phyloP scores from a whole-genome alignment of 1,140 invertebrate species.

The Holotrichia oblita region DNA sequence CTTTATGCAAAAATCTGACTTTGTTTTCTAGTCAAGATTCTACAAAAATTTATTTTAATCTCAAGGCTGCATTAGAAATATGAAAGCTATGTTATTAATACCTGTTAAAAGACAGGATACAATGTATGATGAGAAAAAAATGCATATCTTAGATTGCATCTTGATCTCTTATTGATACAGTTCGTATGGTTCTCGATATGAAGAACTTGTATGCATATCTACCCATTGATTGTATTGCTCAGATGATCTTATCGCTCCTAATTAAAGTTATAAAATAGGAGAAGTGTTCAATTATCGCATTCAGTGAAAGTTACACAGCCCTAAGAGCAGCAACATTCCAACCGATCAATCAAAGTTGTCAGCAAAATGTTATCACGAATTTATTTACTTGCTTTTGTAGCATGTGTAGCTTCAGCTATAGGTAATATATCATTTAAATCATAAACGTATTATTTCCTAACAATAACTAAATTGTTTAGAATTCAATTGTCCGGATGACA shows the following conservation, averaged over 20 bases:
- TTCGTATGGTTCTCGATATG: neutral
- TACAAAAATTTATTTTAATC: neutral
- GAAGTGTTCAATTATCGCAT: neutral
- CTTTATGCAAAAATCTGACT: too few species aligned
- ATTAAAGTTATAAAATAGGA: neutral
- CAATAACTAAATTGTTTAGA: neutral
- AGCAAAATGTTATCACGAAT: conserved; percentile 18
- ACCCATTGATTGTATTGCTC: neutral
- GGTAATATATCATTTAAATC: neutral
- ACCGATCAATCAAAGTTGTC: neutral
- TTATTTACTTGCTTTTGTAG: neutral
- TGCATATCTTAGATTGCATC: neutral
- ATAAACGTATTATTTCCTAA: too few species aligned
- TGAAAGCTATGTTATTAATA: neutral
- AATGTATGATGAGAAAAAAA: neutral
- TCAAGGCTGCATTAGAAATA: neutral
- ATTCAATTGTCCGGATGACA: neutral
- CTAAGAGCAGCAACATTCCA: neutral
- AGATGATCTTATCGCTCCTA: conserved; percentile 6
- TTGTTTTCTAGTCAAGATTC: neutral
- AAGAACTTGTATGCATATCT: neutral
- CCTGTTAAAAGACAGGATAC: neutral
- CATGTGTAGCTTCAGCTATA: neutral
- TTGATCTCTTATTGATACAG: neutral
- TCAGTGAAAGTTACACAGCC: neutral